phyloP scores from a whole-genome alignment of 92 coral and sea anemone genomes.

The Plumapathes pennacea region DNA sequence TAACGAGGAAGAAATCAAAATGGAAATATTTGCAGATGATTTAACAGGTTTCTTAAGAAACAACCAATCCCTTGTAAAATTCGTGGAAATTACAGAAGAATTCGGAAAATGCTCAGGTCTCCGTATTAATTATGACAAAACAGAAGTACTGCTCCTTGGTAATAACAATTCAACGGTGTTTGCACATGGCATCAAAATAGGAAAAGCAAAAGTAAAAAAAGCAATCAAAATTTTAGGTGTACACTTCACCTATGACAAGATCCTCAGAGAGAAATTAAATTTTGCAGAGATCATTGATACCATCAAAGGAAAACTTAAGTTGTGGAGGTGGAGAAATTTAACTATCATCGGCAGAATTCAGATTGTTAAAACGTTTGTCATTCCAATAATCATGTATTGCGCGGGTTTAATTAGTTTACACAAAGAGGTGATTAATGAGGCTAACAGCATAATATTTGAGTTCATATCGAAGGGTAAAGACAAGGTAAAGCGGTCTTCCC shows the following conservation, averaged over 20 bases:
- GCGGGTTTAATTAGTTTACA: constrained; percentile 9
- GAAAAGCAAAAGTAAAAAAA: background rate
- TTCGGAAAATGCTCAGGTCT: constrained; percentile 5
- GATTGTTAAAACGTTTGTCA: constrained; percentile 20
- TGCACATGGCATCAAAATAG: background rate
- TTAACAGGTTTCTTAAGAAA: constrained; percentile 2
- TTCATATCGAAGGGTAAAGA: constrained; percentile 27
- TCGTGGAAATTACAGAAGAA: background rate
- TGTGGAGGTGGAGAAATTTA: constrained; percentile 26
- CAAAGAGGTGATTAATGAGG: background rate
- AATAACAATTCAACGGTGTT: background rate
- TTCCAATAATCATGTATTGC: constrained; percentile 16
- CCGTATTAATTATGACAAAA: constrained; percentile 1
- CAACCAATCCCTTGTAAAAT: background rate
- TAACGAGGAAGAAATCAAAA: constrained; percentile 1
- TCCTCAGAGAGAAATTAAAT: constrained; percentile 1
- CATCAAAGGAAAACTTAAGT: constrained; percentile 9
- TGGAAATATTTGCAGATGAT: constrained; percentile 13
- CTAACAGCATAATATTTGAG: constrained; percentile 4
- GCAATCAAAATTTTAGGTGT: constrained; percentile 30
- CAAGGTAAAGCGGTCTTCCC: constrained; percentile 9
- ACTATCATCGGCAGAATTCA: constrained; percentile 23
- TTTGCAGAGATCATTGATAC: constrained; percentile 7
- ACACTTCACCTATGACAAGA: constrained; percentile 17
- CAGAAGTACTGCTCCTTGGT: constrained; percentile 2